A percentile compares a stretch with the other conserved stretches of the same genome.
Conservation (phyloP, 2,888 invertebrate genomes). For the Synanthedon tipuliformis region DNA sequence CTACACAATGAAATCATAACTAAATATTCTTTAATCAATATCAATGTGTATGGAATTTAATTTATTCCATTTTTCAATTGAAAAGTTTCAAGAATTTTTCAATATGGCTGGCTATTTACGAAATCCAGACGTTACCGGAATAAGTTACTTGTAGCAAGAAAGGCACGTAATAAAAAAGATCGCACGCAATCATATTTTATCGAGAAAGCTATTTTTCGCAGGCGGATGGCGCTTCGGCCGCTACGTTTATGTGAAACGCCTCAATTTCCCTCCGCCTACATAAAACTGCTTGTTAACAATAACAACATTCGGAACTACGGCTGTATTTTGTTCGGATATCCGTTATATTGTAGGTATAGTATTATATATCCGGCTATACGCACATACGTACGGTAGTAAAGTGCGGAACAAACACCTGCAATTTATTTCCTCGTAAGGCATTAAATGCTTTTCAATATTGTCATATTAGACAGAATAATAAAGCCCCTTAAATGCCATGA, state of each 20-base stretch:
- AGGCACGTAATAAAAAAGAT: constrained; percentile 49
- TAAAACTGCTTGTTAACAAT: constrained; percentile 46
- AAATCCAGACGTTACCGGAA: constrained; percentile 16
- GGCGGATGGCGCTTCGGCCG: constrained; percentile 21
- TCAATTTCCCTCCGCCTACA: constrained; percentile 39
- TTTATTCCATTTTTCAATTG: too few species aligned
- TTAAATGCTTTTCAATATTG: not conserved
- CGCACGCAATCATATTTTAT: constrained; percentile 61
- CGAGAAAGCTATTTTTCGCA: constrained; percentile 43
- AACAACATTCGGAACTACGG: constrained; percentile 15
- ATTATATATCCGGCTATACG: too few species aligned
- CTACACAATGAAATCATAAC: too few species aligned
- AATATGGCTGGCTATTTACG: constrained; percentile 6
- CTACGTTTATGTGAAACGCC: constrained; percentile 32
- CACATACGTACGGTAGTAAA: too few species aligned
- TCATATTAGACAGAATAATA: not conserved
- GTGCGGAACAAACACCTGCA: too few species aligned
- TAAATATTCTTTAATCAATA: too few species aligned
- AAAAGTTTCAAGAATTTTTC: too few species aligned
- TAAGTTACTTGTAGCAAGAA: constrained; percentile 7
- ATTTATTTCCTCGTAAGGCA: not conserved
- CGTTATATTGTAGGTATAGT: too few species aligned
- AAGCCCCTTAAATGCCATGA: not conserved
- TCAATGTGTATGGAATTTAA: too few species aligned
- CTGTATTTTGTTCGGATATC: not conserved